Evolutionary conservation across 2,797 vertebrate species (phyloP).

Genomic region (Phrynocephalus vlangalii): DNA sequence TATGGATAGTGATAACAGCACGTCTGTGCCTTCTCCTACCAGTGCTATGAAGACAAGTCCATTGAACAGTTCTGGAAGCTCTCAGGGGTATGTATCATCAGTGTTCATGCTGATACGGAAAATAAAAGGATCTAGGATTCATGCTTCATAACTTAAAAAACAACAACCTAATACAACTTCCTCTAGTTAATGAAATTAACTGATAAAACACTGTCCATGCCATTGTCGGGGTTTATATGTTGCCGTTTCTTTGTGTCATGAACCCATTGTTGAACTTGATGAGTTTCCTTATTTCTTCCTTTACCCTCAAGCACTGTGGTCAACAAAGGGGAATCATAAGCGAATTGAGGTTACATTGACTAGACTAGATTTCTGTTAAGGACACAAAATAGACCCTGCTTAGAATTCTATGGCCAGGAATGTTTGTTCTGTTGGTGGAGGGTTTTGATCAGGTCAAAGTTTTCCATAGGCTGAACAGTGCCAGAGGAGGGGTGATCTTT

Average conservation of each 20-base stretch:
- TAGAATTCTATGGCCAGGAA: background rate
- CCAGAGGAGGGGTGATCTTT: background rate
- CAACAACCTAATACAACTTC: background rate
- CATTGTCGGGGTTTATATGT: background rate
- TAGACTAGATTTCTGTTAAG: background rate
- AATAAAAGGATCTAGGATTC: background rate
- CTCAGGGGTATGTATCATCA: conserved; percentile 81
- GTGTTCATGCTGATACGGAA: background rate
- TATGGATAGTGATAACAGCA: conserved; percentile 92
- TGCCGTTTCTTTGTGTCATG: background rate
- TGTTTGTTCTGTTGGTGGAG: no score
- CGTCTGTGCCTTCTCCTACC: conserved; percentile 90
- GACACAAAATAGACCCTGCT: background rate
- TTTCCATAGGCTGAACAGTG: background rate
- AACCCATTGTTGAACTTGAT: background rate
- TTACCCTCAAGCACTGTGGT: background rate
- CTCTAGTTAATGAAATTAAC: background rate
- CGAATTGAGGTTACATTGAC: background rate
- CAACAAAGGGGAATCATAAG: background rate
- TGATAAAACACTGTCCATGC: background rate
- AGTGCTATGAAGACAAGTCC: conserved; percentile 83
- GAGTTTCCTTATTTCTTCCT: background rate
- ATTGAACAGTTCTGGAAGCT: conserved; percentile 83
- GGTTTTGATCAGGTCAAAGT: background rate
- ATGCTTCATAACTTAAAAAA: background rate